Conservation (phyloP, 2,797 vertebrate species). For the Chaenodraco wilsoni region DNA sequence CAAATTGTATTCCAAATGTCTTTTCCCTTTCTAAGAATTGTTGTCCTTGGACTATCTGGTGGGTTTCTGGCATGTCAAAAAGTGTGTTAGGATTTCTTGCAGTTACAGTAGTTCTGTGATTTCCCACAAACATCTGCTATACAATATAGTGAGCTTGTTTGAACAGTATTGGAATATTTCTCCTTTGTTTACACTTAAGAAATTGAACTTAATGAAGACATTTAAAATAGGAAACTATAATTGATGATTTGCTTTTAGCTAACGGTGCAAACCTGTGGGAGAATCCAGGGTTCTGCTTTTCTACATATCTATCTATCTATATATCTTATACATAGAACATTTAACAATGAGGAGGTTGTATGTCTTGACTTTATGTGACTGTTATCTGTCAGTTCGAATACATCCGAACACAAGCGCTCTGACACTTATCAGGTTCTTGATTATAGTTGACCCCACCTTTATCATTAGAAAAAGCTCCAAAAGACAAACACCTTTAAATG, state of each 20-base stretch:
- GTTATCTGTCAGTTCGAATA: background rate
- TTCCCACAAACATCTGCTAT: background rate
- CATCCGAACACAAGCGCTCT: constrained; percentile 1
- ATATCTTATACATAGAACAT: background rate
- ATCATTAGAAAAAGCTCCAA: background rate
- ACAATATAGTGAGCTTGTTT: background rate
- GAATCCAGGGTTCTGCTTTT: too few relatives aligned
- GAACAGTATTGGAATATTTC: constrained; percentile 2
- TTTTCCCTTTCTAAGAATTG: background rate
- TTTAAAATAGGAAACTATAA: too few relatives aligned
- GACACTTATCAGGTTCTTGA: background rate
- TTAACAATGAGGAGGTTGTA: background rate
- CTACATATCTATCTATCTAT: too few relatives aligned
- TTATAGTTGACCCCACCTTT: background rate
- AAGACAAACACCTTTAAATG: constrained; percentile 1
- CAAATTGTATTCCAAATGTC: background rate
- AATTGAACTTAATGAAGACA: too few relatives aligned
- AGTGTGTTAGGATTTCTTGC: background rate
- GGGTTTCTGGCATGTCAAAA: background rate
- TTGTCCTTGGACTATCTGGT: background rate
- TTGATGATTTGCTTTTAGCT: too few relatives aligned
- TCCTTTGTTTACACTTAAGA: too few relatives aligned
- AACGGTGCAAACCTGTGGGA: too few relatives aligned
- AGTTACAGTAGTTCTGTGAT: constrained; percentile 1
- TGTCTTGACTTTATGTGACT: background rate